These are phyloP conservation scores for Zaprionus taronus DNA, from an alignment of 1,140 invertebrate genomes.

Conservation along the genomic window DNA sequence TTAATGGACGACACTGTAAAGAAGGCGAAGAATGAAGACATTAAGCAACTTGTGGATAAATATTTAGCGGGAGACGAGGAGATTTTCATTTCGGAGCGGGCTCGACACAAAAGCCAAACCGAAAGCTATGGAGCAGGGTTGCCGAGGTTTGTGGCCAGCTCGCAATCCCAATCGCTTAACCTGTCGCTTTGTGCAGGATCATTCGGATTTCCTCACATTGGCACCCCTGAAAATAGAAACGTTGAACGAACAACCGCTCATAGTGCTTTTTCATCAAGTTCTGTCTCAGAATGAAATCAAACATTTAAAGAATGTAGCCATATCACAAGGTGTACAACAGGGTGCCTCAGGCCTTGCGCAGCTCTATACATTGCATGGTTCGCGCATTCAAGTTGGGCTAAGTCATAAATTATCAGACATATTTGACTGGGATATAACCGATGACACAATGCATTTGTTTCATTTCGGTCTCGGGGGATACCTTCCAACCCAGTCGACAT, in stretches of 20 bases:
- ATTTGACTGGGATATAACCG: constrained; percentile 16
- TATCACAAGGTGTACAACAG: too few species aligned
- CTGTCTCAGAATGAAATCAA: constrained; percentile 42
- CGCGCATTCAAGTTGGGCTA: background rate
- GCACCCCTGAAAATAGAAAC: constrained; percentile 55
- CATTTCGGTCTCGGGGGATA: constrained; percentile 53
- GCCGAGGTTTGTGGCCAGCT: constrained; percentile 46
- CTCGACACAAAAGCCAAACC: constrained; percentile 25
- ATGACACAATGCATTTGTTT: constrained; percentile 25
- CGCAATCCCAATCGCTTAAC: constrained; percentile 7
- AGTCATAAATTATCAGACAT: constrained; percentile 36
- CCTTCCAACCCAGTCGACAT: constrained; percentile 12
- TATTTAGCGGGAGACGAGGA: constrained; percentile 44
- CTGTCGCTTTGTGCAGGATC: constrained; percentile 31
- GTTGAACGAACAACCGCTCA: constrained; percentile 27
- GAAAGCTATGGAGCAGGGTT: constrained; percentile 26
- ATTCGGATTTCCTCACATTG: constrained; percentile 29
- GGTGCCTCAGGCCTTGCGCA: constrained; percentile 86
- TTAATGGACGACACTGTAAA: constrained; percentile 15
- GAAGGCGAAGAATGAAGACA: constrained; percentile 25
- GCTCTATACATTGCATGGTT: constrained; percentile 7
- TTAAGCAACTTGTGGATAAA: constrained; percentile 41
- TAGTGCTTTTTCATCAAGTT: constrained; percentile 47
- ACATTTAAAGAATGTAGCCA: constrained; percentile 15
- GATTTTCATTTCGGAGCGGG: constrained; percentile 39